Percentiles rank a stretch among this genome's conserved stretches.
Evolutionary conservation across 2,113 vertebrate species (phyloP).

Genomic region (Panthera tigris): DNA sequence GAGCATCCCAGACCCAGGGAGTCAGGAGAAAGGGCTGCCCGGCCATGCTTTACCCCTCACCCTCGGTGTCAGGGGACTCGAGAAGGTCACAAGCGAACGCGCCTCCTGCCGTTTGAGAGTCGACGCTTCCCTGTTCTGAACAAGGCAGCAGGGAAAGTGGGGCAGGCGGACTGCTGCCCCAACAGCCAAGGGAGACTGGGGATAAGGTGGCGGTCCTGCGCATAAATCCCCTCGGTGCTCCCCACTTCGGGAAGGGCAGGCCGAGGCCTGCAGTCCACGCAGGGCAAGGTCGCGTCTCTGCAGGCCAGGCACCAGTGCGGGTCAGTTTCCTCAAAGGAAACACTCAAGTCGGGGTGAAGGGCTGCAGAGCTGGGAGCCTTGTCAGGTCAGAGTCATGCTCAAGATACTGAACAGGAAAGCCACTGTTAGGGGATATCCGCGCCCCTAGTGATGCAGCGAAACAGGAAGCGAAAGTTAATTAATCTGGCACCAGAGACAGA

Average conservation of each 20-base stretch:
- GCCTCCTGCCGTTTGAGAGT: no score
- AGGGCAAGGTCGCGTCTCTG: not conserved
- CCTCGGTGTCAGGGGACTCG: rapidly evolving
- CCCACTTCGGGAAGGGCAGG: no score
- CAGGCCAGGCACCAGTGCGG: not conserved
- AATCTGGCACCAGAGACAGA: not conserved
- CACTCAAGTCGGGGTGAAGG: not conserved
- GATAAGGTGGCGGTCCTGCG: rapidly evolving
- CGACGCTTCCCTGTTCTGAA: not conserved
- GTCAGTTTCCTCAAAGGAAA: not conserved
- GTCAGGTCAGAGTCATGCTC: no score
- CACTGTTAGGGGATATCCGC: not conserved
- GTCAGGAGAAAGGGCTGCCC: not conserved
- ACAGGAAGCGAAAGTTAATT: not conserved
- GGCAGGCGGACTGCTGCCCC: not conserved
- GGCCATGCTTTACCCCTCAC: rapidly evolving
- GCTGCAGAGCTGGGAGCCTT: no score
- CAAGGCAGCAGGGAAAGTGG: not conserved
- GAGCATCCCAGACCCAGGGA: rapidly evolving
- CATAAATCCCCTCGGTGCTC: rapidly evolving
- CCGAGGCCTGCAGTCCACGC: rapidly evolving
- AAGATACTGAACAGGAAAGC: not conserved
- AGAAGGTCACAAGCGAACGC: not conserved
- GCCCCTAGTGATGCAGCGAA: not conserved
- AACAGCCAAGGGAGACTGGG: rapidly evolving